phyloP scores from a whole-genome alignment of 2,797 vertebrate genomes.

The Pampus argenteus region DNA sequence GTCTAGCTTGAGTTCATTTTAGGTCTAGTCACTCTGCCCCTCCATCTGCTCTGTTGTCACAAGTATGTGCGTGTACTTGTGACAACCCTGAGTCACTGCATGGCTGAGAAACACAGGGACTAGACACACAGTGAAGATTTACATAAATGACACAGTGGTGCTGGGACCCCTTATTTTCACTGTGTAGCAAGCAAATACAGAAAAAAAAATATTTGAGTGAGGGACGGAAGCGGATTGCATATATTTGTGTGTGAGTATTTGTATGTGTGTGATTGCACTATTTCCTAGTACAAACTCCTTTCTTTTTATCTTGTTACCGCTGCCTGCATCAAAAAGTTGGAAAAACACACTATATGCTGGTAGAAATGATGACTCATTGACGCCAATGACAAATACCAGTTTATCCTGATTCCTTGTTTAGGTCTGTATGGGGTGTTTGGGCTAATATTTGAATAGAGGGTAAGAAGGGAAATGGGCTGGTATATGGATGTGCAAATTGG shows the following conservation, averaged over 20 bases:
- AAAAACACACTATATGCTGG: neutral
- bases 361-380: conserved; percentile 5
- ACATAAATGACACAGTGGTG: conserved; percentile 61
- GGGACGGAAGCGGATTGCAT: conserved; percentile 30
- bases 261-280: neutral
- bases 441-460: neutral
- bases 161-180: conserved; percentile 60
- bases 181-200: conserved; percentile 55
- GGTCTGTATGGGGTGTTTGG: neutral
- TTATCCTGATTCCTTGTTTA: neutral
- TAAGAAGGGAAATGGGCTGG: neutral
- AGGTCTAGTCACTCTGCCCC: conserved; percentile 59
- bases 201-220: conserved; percentile 59
- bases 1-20: conserved; percentile 59
- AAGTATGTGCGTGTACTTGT: conserved; percentile 38
- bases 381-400: neutral
- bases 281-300: neutral
- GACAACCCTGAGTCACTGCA: conserved; percentile 60
- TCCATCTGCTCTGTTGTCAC: conserved; percentile 71
- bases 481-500: neutral
- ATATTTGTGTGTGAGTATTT: neutral
- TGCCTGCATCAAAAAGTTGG: neutral
- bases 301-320: neutral
- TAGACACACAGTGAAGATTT: conserved; percentile 56
- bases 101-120: conserved; percentile 59